Conservation (phyloP, 2,797 vertebrate genomes). For the Tapirus indicus region DNA sequence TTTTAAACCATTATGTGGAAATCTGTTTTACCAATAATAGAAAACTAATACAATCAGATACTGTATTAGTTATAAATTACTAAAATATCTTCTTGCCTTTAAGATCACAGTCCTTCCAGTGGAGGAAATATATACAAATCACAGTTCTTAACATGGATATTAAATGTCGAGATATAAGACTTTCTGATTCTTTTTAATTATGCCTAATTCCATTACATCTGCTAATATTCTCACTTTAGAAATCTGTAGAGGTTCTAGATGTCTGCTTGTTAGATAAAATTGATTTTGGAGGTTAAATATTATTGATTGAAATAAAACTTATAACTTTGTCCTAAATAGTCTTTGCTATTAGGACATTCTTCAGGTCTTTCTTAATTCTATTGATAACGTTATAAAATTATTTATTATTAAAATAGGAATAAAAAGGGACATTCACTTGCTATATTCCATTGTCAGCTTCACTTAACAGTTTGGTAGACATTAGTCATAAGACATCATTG, state of each 20-base stretch:
- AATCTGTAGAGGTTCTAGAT: conserved; percentile 4
- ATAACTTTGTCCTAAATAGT: conserved; percentile 2
- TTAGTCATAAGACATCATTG: background rate
- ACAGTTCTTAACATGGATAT: conserved; percentile 10
- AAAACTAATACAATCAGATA: background rate
- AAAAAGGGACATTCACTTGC: background rate
- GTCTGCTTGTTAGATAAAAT: background rate
- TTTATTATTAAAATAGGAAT: background rate
- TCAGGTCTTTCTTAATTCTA: background rate
- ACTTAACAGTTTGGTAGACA: background rate
- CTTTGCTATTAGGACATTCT: background rate
- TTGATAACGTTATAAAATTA: background rate
- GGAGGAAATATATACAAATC: background rate
- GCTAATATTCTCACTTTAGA: background rate
- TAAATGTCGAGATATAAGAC: background rate
- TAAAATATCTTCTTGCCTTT: background rate
- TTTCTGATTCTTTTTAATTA: conserved; percentile 28
- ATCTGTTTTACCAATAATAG: conserved; percentile 10
- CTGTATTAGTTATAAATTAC: background rate
- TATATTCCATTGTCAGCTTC: background rate
- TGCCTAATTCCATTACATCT: background rate
- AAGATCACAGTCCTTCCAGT: background rate
- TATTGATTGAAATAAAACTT: background rate
- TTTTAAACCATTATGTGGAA: background rate
- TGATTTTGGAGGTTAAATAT: background rate